phyloP scores from a whole-genome alignment of 2,113 vertebrate genomes.

The Takifugu bimaculatus region DNA sequence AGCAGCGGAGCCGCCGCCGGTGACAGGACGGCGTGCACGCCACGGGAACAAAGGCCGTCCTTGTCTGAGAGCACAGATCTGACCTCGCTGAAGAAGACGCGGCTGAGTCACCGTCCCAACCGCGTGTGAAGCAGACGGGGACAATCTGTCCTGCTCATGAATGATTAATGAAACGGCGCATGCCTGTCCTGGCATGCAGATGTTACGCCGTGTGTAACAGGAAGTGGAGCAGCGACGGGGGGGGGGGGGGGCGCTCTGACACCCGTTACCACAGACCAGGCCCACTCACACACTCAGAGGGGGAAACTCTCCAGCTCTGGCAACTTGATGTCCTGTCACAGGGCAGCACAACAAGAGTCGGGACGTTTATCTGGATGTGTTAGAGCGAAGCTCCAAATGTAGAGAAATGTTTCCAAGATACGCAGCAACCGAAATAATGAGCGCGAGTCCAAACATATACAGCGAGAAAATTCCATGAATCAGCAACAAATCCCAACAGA shows the following conservation, averaged over 20 bases:
- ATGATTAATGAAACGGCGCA: slow-evolving; percentile 30
- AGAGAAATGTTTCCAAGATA: no score
- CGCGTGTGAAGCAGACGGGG: slow-evolving; percentile 8
- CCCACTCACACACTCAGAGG: slow-evolving; percentile 8
- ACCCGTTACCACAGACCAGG: slow-evolving; percentile 22
- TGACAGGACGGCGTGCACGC: slow-evolving; percentile 8
- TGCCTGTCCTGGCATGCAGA: slow-evolving; percentile 2
- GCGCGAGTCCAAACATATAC: no score
- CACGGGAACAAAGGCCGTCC: slow-evolving; percentile 46
- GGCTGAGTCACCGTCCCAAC: slow-evolving; percentile 49
- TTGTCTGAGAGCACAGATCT: slow-evolving; percentile 33
- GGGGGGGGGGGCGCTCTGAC: slow-evolving; percentile 16
- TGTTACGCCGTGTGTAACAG: no score
- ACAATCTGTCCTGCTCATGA: slow-evolving; percentile 15
- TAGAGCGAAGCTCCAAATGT: no score
- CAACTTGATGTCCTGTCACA: no score
- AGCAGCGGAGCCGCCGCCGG: slow-evolving; percentile 24
- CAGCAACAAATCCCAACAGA: no score
- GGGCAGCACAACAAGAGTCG: no score
- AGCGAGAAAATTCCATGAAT: no score
- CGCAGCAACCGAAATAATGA: no score
- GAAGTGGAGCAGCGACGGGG: no score
- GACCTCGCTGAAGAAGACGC: slow-evolving; percentile 46
- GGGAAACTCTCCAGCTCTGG: neutral
- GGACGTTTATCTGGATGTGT: no score